phyloP scores from a whole-genome alignment of 2,888 invertebrate genomes.

The Dasysyrphus albostriatus region DNA sequence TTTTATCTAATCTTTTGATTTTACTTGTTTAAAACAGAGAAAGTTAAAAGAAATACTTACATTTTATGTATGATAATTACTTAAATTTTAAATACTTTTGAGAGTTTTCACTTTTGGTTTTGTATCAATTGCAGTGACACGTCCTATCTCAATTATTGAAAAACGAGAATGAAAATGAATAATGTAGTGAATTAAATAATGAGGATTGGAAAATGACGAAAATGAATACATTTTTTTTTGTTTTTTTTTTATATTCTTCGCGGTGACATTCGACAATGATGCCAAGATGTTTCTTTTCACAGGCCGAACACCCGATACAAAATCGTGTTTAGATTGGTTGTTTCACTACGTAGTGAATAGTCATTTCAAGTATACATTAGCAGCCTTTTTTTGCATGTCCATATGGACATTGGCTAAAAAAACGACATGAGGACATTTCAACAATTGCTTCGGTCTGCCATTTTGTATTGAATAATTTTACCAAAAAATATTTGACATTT shows the following conservation, averaged over 20 bases:
- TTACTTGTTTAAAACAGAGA: not conserved
- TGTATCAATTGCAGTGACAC: not conserved
- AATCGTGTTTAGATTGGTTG: no score
- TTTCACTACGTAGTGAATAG: no score
- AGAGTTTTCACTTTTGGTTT: conserved; percentile 11
- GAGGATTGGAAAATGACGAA: no score
- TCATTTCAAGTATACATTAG: no score
- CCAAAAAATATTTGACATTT: no score
- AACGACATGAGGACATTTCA: no score
- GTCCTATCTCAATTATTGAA: conserved; percentile 48
- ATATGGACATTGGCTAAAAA: no score
- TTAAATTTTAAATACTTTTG: not conserved
- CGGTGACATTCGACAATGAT: not conserved
- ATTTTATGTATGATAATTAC: conserved; percentile 23
- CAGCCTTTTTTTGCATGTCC: no score
- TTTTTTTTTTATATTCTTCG: not conserved
- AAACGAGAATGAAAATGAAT: conserved; percentile 42
- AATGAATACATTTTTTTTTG: not conserved
- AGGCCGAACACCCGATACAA: no score
- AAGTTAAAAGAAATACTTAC: conserved; percentile 35
- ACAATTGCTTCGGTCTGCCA: no score
- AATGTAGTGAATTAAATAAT: conserved; percentile 4
- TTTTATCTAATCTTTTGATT: not conserved
- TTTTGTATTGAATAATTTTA: no score
- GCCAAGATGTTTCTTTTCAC: not conserved